Evolutionary conservation across 2,888 invertebrate genomes (phyloP).

Genomic region (Hypomecis atomaria): DNA sequence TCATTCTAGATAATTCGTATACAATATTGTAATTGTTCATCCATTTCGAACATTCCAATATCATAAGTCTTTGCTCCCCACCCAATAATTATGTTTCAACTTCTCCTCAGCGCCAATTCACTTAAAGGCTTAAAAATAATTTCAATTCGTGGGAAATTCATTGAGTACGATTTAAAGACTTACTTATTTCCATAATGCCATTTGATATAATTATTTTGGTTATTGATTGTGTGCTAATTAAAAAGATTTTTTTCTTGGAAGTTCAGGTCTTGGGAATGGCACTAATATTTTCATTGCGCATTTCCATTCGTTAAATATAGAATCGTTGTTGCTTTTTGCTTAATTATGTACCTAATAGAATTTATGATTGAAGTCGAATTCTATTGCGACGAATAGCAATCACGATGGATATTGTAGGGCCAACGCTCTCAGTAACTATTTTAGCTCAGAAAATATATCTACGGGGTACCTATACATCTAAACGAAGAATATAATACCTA

Average conservation of each 20-base stretch:
- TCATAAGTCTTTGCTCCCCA: not conserved
- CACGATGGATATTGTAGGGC: no score
- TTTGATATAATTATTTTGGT: not conserved
- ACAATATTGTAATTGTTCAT: not conserved
- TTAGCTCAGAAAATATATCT: no score
- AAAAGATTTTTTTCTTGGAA: not conserved
- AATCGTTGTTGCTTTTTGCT: no score
- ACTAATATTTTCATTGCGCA: no score
- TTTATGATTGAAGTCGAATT: no score
- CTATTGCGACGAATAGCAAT: no score
- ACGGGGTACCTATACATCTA: no score
- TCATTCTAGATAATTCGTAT: no score
- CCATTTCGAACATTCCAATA: constrained; percentile 5
- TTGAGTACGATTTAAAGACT: constrained; percentile 7
- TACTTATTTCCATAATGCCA: constrained; percentile 5
- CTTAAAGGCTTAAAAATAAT: constrained; percentile 26
- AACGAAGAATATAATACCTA: no score
- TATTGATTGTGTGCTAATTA: not conserved
- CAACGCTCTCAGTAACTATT: no score
- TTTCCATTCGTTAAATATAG: no score
- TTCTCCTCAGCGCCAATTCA: constrained; percentile 14
- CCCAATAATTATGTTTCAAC: constrained; percentile 17
- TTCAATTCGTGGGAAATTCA: constrained; percentile 5
- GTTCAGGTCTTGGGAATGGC: not conserved
- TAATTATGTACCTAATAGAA: no score